phyloP scores from a whole-genome alignment of 2,888 invertebrate genomes.

The Pelosia muscerda region DNA sequence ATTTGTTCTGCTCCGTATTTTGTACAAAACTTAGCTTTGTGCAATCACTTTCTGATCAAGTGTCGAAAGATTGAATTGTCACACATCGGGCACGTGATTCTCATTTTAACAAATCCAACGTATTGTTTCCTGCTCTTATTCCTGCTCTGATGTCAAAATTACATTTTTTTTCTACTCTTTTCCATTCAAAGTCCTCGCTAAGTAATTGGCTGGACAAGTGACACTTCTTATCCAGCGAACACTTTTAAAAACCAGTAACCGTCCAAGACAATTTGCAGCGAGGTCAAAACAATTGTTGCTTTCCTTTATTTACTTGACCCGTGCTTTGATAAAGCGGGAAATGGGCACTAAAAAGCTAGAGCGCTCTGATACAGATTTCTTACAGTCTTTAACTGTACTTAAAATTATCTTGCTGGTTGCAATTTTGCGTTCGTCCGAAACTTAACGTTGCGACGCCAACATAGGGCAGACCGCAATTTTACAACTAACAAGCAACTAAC shows the following conservation, averaged over 20 bases:
- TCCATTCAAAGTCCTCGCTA: not conserved
- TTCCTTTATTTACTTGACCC: not conserved
- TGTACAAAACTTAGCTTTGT: slow-evolving; percentile 16
- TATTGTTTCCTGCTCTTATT: too few species aligned
- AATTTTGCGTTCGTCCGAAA: too few species aligned
- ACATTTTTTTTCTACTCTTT: not conserved
- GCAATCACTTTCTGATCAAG: slow-evolving; percentile 14
- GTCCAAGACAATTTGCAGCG: not conserved
- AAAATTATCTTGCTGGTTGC: too few species aligned
- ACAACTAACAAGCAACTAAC: too few species aligned
- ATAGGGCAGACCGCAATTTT: too few species aligned
- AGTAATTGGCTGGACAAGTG: not conserved
- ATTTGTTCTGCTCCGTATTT: slow-evolving; percentile 6
- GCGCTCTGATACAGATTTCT: not conserved
- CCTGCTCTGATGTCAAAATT: too few species aligned
- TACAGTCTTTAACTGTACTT: too few species aligned
- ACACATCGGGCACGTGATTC: slow-evolving; percentile 2
- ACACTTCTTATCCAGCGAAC: not conserved
- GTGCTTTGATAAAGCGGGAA: not conserved
- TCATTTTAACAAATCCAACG: too few species aligned
- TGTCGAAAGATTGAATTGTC: slow-evolving; percentile 13
- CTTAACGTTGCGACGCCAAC: too few species aligned
- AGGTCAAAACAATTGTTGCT: not conserved
- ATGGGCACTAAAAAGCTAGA: not conserved
- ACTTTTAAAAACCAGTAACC: not conserved